Conservation (phyloP, 2,113 vertebrate genomes). For the Mionectes macconnelli region DNA sequence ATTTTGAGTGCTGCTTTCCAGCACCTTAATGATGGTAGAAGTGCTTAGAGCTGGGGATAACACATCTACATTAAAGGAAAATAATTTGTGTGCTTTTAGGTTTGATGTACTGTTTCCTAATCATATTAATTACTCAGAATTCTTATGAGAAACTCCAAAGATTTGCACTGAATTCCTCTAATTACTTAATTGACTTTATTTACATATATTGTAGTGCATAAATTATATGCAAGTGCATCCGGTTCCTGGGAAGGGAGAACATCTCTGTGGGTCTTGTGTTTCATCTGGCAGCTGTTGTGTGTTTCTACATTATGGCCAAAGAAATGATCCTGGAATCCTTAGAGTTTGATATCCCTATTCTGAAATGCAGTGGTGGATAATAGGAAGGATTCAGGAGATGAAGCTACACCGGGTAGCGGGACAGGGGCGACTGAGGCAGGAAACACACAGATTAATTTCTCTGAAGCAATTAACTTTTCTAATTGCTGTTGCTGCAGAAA, state of each 20-base stretch:
- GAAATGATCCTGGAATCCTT: neutral
- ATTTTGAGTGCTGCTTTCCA: neutral
- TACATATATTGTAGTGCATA: constrained; percentile 6
- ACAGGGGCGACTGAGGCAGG: neutral
- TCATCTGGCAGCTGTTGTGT: neutral
- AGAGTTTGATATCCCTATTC: accelerated
- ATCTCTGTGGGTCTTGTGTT: neutral
- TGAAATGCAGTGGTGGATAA: neutral
- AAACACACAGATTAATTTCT: neutral
- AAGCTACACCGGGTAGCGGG: neutral
- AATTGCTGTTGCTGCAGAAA: neutral
- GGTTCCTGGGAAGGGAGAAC: neutral
- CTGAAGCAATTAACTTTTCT: neutral
- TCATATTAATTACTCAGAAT: constrained; percentile 32
- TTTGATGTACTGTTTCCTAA: constrained; percentile 32
- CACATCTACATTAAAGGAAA: neutral
- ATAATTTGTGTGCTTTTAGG: constrained; percentile 1
- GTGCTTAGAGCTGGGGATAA: neutral
- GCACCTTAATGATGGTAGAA: neutral
- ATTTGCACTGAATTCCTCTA: neutral
- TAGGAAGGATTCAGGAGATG: neutral
- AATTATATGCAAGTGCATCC: neutral
- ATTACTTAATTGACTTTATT: constrained; percentile 57
- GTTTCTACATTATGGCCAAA: neutral
- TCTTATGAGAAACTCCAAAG: constrained; percentile 33